Base-by-base conservation (phyloP, 2,113 vertebrate species). In the Poeciliopsis prolifica region DNA sequence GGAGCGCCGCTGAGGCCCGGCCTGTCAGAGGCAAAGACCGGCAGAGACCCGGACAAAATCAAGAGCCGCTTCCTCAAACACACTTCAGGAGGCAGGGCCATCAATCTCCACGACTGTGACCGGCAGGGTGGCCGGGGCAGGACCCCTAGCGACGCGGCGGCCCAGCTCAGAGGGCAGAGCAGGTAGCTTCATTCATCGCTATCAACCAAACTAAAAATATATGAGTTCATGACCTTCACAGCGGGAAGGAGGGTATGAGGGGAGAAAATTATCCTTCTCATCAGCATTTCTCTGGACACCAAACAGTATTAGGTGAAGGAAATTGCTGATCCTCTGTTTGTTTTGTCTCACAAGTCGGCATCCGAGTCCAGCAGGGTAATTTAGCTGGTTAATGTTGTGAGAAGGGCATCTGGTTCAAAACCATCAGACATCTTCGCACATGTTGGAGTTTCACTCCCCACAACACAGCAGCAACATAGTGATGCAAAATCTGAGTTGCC, bases 301-400 rank as follows among this genome's bases (percentile, higher is more conserved):
- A 83, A 81, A 82, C 66, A 66, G 79, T 84, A 87, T 83, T 89
- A 89, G 77, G 64, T 26, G 3, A 63, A 58, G 68, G 79, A 86
- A 92, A 91, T 69, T 87, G 89, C 92, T 92, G 91, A 90, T 86
- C 79, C 81, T 65, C 37, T 13, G 70, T 86, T 88, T 86, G 87
- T 93, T 89, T 90, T 86, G 84, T 84, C 84, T 84, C 85, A 54
- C 14, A 64, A 80, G 75, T 82, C 86, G 83, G 87, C 80, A 71
- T 84, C 79, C 33, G 13, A 6, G 66, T 72, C 37, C 81, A 75
- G 71, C 51, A 79, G 48, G 84, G 87, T 87, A 84, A 85, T 90
- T 89, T 88, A 84, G 89, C 78, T 85, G 89, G 86, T 91, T 92
- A 93, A 93, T 89, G 90, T 92, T 85, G 88, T 91, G 90, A 79